Evolutionary conservation across 2,113 vertebrate species (phyloP), one percentile per base, ranked within the genome.

Genomic region (Artemisiospiza belli): DNA sequence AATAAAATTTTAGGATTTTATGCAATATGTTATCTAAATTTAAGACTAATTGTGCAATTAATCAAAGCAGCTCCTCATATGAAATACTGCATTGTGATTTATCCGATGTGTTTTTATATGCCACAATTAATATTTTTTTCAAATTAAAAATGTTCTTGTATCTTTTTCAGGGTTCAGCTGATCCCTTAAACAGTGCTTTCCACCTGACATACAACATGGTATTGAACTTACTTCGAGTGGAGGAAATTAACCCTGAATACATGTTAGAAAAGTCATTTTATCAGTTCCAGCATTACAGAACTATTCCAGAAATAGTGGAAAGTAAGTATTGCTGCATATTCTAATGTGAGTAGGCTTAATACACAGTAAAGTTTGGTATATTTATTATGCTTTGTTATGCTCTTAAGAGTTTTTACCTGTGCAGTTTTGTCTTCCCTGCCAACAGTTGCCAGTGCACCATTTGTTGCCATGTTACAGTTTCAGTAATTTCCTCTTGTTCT

Each of bases 171-270:
- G 99, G 99, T 70, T 98, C 99, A 44, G 99, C 99, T 12, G 99
- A 99, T 96, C 99, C 99, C 41, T 96, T 99, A 63, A 99, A 99
- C 97, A 99, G 99, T 73, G 99, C 99, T 20, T 99, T 99, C 92
- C 99, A 99, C 83, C 98, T 99, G 93, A 99, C 99, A 2, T 99
- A 99, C 96, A 99, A 99, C 97, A 99, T 99, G 99, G 99, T 99
- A 79, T 96, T 99, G 84, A 99, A 99, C 95, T 97, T 99, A 94
- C 98, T 99, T 87, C 98, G 99, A 28, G 99, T 99, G 91, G 99
- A 99, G 95, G 99, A 99, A 97, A 99, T 99, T 96, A 99, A 99
- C 96, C 99, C 99, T 2, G 99, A 99, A 95, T 99, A 99, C 94
- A 99, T 99, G 99, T 96, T 99, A 97, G 99, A 99, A 96, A 99